phyloP scores from a whole-genome alignment of 1,140 invertebrate species.

The Penaeus indicus region DNA sequence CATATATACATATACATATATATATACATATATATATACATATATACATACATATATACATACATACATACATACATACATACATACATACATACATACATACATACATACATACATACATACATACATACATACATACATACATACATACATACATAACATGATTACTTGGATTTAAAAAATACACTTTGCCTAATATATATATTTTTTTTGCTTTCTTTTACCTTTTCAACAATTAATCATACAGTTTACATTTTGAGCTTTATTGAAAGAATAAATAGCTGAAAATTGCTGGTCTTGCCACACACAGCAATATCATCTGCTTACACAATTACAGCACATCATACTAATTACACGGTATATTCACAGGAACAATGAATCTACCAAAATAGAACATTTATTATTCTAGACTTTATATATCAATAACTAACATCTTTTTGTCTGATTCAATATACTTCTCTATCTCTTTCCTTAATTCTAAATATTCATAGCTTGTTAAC shows the following conservation, averaged over 20 bases:
- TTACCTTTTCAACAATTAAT: constrained; percentile 11
- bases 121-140: too few species aligned
- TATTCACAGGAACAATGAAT: constrained; percentile 60
- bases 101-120: neutral
- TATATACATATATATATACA: too few species aligned
- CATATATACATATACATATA: too few species aligned
- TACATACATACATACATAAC: too few species aligned
- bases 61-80: too few species aligned
- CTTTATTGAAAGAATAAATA: constrained; percentile 8
- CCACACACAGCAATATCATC: constrained; percentile 35
- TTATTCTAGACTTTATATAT: constrained; percentile 55
- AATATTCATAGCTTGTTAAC: constrained; percentile 45
- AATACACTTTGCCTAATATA: too few species aligned
- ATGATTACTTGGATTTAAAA: too few species aligned
- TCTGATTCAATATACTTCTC: constrained; percentile 34
- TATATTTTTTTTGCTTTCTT: neutral
- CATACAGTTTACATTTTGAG: constrained; percentile 22
- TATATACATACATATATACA: too few species aligned
- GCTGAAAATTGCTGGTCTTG: constrained; percentile 28
- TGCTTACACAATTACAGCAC: constrained; percentile 49
- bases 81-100: constrained; percentile 26
- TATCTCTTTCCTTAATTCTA: constrained; percentile 29
- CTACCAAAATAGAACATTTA: constrained; percentile 65
- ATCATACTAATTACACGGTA: constrained; percentile 55
- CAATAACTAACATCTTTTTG: constrained; percentile 53